Percentiles rank a stretch among this genome's conserved stretches.
Evolutionary conservation across 2,797 vertebrate species (phyloP).

Genomic region (Anguilla pacifica): DNA sequence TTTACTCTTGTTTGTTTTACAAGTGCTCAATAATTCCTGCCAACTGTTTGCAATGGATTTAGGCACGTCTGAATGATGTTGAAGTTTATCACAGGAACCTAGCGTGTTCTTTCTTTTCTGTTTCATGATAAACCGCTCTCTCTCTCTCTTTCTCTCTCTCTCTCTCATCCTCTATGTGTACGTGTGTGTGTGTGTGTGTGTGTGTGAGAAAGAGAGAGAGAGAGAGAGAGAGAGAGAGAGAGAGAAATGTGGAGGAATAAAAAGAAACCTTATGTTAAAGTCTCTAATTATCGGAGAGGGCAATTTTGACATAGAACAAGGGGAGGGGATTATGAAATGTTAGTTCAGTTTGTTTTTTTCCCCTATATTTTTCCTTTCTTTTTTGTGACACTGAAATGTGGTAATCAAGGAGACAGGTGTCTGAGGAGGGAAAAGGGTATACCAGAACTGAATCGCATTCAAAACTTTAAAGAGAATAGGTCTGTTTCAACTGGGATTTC

Average conservation of each 20-base stretch:
- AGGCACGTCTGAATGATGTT: not conserved
- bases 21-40: not conserved
- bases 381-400: not conserved
- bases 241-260: not conserved
- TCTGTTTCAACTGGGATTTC: not conserved
- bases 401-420: not conserved
- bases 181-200: not conserved
- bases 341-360: not conserved
- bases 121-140: not conserved
- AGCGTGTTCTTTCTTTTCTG: not conserved
- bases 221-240: no score
- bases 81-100: not conserved
- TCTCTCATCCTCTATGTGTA: not conserved
- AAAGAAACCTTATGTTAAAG: not conserved
- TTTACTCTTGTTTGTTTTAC: not conserved
- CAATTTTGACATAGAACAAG: not conserved
- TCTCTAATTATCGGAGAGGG: not conserved
- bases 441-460: not conserved
- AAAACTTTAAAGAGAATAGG: not conserved
- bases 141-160: not conserved
- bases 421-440: not conserved
- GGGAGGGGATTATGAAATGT: not conserved
- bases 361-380: not conserved
- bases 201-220: not conserved
- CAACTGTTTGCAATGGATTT: not conserved